These are phyloP conservation scores for Fragum sueziense DNA, from an alignment of 2,888 invertebrate species.

Conservation along the genomic window DNA sequence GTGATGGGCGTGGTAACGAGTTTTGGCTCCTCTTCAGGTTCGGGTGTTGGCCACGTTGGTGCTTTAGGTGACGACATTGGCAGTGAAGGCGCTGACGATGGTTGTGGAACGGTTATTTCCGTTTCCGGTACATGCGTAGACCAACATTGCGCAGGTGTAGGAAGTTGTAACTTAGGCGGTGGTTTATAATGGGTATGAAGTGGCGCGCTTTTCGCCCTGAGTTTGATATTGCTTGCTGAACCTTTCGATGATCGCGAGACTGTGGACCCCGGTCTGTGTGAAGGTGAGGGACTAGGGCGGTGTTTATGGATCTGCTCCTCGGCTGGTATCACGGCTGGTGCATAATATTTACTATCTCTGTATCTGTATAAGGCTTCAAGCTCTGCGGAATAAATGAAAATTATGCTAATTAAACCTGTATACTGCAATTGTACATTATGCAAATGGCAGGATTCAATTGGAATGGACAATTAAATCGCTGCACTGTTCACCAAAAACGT, in stretches of 20 bases:
- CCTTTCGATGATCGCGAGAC: conserved; percentile 41
- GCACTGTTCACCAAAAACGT: too few species aligned
- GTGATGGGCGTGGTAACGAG: conserved; percentile 27
- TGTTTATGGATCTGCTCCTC: conserved; percentile 39
- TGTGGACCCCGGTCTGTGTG: conserved; percentile 35
- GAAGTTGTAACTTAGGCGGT: conserved; percentile 66
- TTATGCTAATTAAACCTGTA: too few species aligned
- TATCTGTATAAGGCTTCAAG: conserved; percentile 71
- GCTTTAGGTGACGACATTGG: conserved; percentile 29
- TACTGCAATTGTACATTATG: too few species aligned
- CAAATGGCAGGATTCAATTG: too few species aligned
- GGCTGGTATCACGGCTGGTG: conserved; percentile 61
- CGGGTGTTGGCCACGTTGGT: conserved; percentile 24
- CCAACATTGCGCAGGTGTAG: conserved; percentile 74
- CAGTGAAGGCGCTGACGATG: conserved; percentile 38
- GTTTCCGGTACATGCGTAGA: conserved; percentile 68
- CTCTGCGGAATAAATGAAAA: too few species aligned
- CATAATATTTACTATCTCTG: conserved; percentile 70
- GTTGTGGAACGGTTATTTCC: conserved; percentile 54
- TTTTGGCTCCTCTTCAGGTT: conserved; percentile 19
- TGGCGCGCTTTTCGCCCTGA: conserved; percentile 66
- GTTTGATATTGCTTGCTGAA: conserved; percentile 29
- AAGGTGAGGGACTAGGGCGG: conserved; percentile 1
- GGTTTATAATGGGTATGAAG: conserved; percentile 68
- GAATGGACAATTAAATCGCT: too few species aligned